phyloP scores from a whole-genome alignment of 2,113 vertebrate species.

The Ctenodactylus gundi region DNA sequence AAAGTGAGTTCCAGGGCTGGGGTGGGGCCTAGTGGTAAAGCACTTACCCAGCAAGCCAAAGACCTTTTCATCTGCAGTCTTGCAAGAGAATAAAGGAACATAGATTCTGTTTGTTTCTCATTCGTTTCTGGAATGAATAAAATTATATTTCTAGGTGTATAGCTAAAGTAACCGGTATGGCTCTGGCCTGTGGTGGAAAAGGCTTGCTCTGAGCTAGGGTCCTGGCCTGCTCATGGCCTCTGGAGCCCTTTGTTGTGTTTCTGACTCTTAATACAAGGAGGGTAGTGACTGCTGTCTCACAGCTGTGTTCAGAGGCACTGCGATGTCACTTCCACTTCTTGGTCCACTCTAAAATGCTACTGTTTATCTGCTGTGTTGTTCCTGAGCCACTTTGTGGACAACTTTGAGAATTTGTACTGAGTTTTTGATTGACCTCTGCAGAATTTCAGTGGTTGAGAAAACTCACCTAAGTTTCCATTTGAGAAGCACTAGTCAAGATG shows the following conservation, averaged over 20 bases:
- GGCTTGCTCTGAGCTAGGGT: neutral
- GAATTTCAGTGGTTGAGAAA: neutral
- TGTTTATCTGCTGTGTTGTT: neutral
- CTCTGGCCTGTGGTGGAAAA: neutral
- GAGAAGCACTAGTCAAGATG: neutral
- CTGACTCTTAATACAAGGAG: neutral
- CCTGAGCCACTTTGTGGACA: neutral
- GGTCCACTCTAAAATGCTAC: neutral
- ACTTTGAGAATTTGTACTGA: neutral
- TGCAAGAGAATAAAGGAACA: neutral
- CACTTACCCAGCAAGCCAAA: too few species aligned
- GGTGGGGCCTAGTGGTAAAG: neutral
- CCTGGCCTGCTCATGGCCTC: neutral
- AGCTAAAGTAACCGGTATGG: neutral
- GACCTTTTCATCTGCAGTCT: neutral
- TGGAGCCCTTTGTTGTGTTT: neutral
- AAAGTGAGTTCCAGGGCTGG: constrained; percentile 80
- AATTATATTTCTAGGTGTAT: neutral
- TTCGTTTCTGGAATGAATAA: neutral
- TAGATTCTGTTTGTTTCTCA: rapidly evolving
- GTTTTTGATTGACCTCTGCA: neutral
- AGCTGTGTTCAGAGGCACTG: neutral
- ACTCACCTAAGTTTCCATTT: neutral
- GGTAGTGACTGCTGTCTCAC: too few species aligned
- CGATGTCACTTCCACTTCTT: neutral